Percentiles rank a stretch among this genome's conserved stretches.
Evolutionary conservation across 1,140 invertebrate species (phyloP).

Genomic region (Panulirus ornatus): DNA sequence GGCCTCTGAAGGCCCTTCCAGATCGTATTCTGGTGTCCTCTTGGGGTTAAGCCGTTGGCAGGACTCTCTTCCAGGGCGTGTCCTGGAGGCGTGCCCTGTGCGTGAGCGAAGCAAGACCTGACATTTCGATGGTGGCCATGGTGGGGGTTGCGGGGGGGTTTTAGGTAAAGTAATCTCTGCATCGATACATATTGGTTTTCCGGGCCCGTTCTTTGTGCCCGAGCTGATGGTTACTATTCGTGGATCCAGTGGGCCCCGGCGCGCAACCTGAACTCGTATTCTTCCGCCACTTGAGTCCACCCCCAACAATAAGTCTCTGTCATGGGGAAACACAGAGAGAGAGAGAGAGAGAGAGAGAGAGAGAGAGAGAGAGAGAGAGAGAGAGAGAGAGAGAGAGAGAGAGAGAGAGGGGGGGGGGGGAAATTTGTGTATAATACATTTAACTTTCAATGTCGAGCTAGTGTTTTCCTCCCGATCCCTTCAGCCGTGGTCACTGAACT

Average conservation of each 20-base stretch:
- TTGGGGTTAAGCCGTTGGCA: too few relatives aligned
- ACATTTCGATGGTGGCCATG: neutral
- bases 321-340: neutral
- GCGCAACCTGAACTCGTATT: neutral
- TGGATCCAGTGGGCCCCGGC: neutral
- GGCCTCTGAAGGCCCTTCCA: too few relatives aligned
- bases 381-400: constrained; percentile 22
- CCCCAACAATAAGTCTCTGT: neutral
- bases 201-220: neutral
- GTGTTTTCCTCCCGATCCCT: too few relatives aligned
- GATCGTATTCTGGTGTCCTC: too few relatives aligned
- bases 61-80: neutral
- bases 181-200: constrained; percentile 33
- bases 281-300: neutral
- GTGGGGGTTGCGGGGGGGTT: too few relatives aligned
- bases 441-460: too few relatives aligned
- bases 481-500: too few relatives aligned
- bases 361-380: constrained; percentile 18
- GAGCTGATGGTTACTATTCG: neutral
- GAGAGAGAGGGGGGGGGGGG: constrained; percentile 23
- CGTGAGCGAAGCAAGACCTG: neutral
- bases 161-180: constrained; percentile 13
- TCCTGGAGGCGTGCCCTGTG: neutral
- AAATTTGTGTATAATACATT: constrained; percentile 1
- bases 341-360: constrained; percentile 9